Conservation (phyloP, 1,140 invertebrate species). For the Nautilus pompilius region DNA sequence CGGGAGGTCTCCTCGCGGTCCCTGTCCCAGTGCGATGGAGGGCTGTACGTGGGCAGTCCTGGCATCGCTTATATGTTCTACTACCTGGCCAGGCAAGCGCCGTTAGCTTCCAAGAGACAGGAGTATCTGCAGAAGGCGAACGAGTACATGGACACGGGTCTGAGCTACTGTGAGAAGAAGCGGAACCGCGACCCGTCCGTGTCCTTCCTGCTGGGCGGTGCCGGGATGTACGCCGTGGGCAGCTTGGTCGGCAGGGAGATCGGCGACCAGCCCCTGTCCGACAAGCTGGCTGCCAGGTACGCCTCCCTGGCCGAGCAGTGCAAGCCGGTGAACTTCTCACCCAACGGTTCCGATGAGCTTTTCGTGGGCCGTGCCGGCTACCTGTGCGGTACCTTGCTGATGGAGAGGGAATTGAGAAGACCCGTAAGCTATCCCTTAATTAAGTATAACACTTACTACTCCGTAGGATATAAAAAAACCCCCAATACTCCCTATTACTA, state of each 20-base stretch:
- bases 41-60: conserved; percentile 58
- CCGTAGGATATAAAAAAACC: conserved; percentile 30
- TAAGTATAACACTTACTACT: too few relatives aligned
- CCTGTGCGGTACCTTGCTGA: conserved; percentile 71
- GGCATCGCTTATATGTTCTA: conserved; percentile 58
- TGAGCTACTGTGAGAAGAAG: conserved; percentile 27
- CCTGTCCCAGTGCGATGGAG: conserved; percentile 52
- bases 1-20: conserved; percentile 25
- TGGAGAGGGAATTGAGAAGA: conserved; percentile 48
- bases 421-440: too few relatives aligned
- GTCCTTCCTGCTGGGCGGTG: conserved; percentile 57
- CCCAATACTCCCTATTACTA: too few relatives aligned
- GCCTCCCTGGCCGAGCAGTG: conserved; percentile 38
- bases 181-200: conserved; percentile 25
- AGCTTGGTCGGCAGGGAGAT: conserved; percentile 44
- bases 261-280: conserved; percentile 31
- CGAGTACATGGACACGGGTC: conserved; percentile 39
- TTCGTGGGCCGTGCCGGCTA: conserved; percentile 80
- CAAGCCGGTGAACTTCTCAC: conserved; percentile 63
- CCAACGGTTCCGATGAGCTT: conserved; percentile 76
- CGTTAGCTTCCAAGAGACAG: conserved; percentile 33
- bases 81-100: conserved; percentile 43
- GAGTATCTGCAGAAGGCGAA: conserved; percentile 41
- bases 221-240: conserved; percentile 53
- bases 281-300: conserved; percentile 41